Percentiles rank a stretch among this genome's conserved stretches.
These are phyloP conservation scores for Eupeodes luniger DNA, from an alignment of 2,888 invertebrate species.

Conservation along the genomic window DNA sequence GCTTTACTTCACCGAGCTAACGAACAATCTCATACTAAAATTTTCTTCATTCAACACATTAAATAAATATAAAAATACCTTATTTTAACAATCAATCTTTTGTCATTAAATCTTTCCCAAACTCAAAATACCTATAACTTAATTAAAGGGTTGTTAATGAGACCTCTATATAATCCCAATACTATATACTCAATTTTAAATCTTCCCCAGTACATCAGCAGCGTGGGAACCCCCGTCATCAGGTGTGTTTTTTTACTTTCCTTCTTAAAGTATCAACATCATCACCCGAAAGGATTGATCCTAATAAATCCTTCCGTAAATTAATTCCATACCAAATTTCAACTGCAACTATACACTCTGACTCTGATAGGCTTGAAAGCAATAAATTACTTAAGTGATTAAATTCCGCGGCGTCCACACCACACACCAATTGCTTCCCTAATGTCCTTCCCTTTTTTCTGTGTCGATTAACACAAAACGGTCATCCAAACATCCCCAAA, in stretches of 20 bases:
- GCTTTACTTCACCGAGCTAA: too few species aligned
- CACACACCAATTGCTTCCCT: constrained; percentile 48
- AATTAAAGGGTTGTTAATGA: background rate
- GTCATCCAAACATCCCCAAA: constrained; percentile 26
- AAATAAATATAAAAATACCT: too few species aligned
- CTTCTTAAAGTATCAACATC: background rate
- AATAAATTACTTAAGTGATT: constrained; percentile 70
- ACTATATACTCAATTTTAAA: background rate
- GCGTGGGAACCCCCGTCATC: constrained; percentile 40
- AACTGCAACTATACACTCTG: constrained; percentile 5
- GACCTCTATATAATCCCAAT: background rate
- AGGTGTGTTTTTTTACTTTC: background rate
- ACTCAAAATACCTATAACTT: background rate
- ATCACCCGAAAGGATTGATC: constrained; percentile 36
- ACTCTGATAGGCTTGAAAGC: background rate
- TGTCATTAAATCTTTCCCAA: background rate
- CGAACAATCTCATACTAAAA: too few species aligned
- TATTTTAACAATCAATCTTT: too few species aligned
- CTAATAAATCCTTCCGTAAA: constrained; percentile 57
- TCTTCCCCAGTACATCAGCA: background rate
- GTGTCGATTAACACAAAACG: background rate
- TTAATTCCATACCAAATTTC: constrained; percentile 38
- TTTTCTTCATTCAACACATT: too few species aligned
- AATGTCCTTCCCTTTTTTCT: constrained; percentile 48
- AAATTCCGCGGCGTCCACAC: constrained; percentile 49